phyloP scores from a whole-genome alignment of 2,797 vertebrate species.

The Clarias pachynema region DNA sequence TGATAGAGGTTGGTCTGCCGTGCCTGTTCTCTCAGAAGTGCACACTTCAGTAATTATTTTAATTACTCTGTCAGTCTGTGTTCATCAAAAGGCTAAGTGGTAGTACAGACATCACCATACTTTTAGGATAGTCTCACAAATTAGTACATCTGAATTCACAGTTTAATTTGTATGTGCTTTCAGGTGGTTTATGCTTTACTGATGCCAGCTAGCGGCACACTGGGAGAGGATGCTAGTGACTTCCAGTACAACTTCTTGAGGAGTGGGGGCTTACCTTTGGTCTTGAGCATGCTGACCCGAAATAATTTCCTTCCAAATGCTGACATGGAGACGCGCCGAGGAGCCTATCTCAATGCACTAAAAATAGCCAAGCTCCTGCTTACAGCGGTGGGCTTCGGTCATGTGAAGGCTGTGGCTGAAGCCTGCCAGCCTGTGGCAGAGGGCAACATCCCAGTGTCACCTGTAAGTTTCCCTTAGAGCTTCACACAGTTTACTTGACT shows the following conservation, averaged over 20 bases:
- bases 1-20: conserved; percentile 88
- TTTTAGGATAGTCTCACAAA: not conserved
- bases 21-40: not conserved
- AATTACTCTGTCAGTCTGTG: not conserved
- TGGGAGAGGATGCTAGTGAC: conserved; percentile 96
- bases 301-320: conserved; percentile 99
- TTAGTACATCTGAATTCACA: not conserved
- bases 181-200: conserved; percentile 99
- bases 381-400: conserved; percentile 95
- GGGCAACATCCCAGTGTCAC: conserved; percentile 89
- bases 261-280: conserved; percentile 94
- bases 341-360: conserved; percentile 95
- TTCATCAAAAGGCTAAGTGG: not conserved
- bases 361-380: conserved; percentile 97
- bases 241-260: conserved; percentile 99
- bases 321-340: conserved; percentile 97
- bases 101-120: not conserved
- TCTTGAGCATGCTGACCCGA: conserved; percentile 97
- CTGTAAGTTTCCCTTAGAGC: conserved; percentile 76
- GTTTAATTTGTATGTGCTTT: conserved; percentile 1
- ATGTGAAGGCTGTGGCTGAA: conserved; percentile 96
- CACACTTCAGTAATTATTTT: not conserved
- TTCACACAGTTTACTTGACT: not conserved
- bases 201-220: conserved; percentile 97
- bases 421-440: conserved; percentile 94